phyloP scores from a whole-genome alignment of 2,888 invertebrate species.

The Eristalis arbustorum region DNA sequence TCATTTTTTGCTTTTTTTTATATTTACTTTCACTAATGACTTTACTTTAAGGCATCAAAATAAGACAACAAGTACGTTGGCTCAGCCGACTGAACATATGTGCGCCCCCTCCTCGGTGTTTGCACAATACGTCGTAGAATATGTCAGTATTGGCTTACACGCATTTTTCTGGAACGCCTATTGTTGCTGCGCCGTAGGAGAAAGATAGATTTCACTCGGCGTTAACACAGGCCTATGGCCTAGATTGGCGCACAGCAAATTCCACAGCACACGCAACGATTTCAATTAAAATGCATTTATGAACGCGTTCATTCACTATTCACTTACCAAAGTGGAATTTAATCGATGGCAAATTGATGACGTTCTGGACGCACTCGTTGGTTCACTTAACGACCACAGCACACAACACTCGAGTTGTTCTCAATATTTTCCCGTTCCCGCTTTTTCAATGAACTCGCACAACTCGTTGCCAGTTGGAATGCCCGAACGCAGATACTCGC shows the following conservation, averaged over 20 bases:
- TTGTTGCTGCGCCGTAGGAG: background rate
- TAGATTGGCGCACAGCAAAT: background rate
- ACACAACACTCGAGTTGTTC: background rate
- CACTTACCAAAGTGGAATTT: conserved; percentile 48
- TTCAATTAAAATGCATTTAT: background rate
- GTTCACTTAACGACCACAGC: background rate
- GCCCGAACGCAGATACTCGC: background rate
- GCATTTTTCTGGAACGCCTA: background rate
- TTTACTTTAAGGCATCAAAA: background rate
- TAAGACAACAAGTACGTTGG: background rate
- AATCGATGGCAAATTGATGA: conserved; percentile 24
- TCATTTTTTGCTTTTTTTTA: background rate
- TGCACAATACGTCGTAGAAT: background rate
- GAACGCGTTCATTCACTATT: background rate
- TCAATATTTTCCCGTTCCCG: background rate
- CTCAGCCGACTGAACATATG: background rate
- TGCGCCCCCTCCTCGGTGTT: background rate
- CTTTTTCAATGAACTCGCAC: background rate
- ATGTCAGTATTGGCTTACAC: background rate
- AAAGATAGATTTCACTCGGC: conserved; percentile 25
- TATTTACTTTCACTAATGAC: conserved; percentile 36
- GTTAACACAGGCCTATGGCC: conserved; percentile 5
- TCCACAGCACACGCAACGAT: background rate
- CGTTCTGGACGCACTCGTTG: background rate
- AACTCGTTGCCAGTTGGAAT: background rate